Conservation (phyloP, 2,888 invertebrate genomes). For the Mythimna vitellina region DNA sequence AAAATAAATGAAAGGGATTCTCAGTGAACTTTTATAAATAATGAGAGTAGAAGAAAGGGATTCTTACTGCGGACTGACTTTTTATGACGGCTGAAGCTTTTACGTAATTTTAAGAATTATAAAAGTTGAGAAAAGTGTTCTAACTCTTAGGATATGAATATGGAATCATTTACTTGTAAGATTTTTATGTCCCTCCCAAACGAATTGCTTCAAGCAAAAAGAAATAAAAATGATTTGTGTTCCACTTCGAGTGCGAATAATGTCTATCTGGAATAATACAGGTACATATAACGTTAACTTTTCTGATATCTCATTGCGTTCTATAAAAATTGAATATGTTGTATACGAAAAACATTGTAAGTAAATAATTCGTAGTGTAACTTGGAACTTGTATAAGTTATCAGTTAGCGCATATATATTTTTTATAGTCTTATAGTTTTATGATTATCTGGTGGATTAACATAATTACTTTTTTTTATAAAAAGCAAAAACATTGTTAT, state of each 20-base stretch:
- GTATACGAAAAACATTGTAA: slow-evolving; percentile 20
- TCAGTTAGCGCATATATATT: background rate
- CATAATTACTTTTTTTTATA: background rate
- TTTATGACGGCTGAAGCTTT: slow-evolving; percentile 70
- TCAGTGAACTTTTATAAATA: slow-evolving; percentile 64
- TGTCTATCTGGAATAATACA: slow-evolving; percentile 48
- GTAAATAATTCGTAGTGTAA: slow-evolving; percentile 19
- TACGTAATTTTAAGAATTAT: slow-evolving; percentile 70
- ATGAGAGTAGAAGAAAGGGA: slow-evolving; percentile 65
- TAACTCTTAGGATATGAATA: slow-evolving; percentile 70
- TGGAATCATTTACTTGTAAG: slow-evolving; percentile 69
- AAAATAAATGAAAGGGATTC: slow-evolving; percentile 59
- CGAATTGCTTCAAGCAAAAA: slow-evolving; percentile 55
- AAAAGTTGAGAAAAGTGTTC: slow-evolving; percentile 68
- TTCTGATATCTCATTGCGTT: slow-evolving; percentile 36
- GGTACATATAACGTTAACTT: slow-evolving; percentile 42
- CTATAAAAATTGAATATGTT: slow-evolving; percentile 29
- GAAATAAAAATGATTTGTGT: slow-evolving; percentile 65
- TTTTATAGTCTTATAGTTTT: background rate
- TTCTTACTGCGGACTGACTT: slow-evolving; percentile 66
- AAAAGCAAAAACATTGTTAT: slow-evolving; percentile 24
- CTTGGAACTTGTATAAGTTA: slow-evolving; percentile 36
- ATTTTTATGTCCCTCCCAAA: slow-evolving; percentile 66
- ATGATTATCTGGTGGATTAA: background rate
- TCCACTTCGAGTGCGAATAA: slow-evolving; percentile 41